Conservation (phyloP, 2,888 invertebrate genomes). For the Lasioglossum leucozonium region DNA sequence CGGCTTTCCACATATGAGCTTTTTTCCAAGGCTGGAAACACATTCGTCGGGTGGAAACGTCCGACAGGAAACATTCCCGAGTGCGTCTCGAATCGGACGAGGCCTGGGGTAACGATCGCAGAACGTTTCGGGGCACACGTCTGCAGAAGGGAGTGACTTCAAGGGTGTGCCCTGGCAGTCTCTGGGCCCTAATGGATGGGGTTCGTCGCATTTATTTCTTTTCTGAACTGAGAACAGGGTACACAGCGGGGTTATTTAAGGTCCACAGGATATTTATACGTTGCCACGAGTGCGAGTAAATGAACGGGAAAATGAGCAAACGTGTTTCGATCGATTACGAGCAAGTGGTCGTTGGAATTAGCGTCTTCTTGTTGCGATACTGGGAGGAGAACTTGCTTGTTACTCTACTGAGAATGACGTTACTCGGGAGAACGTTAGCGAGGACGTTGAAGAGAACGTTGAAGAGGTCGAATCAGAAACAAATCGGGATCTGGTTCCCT, state of each 20-base stretch:
- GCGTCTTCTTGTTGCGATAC: not conserved
- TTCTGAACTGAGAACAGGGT: slow-evolving; percentile 13
- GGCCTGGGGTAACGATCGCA: slow-evolving; percentile 32
- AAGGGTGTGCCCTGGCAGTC: slow-evolving; percentile 41
- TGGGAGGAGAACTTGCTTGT: not conserved
- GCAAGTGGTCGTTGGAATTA: not conserved
- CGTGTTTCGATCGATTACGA: slow-evolving; percentile 30
- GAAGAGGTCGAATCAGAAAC: not conserved
- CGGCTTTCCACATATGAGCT: slow-evolving; percentile 48
- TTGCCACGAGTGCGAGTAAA: slow-evolving; percentile 4
- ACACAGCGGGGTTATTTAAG: slow-evolving; percentile 9
- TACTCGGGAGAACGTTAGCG: not conserved
- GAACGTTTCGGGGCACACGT: slow-evolving; percentile 21
- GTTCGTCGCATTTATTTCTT: slow-evolving; percentile 51
- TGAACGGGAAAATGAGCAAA: slow-evolving; percentile 30
- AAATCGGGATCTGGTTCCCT: slow-evolving; percentile 32
- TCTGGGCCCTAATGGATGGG: slow-evolving; percentile 41
- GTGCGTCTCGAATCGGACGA: slow-evolving; percentile 32
- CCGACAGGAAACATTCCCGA: slow-evolving; percentile 66
- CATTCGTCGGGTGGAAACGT: slow-evolving; percentile 55
- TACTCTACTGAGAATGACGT: not conserved
- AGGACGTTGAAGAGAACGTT: not conserved
- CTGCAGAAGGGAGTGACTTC: slow-evolving; percentile 33
- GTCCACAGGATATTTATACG: slow-evolving; percentile 14
- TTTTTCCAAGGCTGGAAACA: slow-evolving; percentile 42